Evolutionary conservation across 2,888 invertebrate species (phyloP), one percentile per base, ranked within the genome.

Genomic region (Thysanoteuthis rhombus): DNA sequence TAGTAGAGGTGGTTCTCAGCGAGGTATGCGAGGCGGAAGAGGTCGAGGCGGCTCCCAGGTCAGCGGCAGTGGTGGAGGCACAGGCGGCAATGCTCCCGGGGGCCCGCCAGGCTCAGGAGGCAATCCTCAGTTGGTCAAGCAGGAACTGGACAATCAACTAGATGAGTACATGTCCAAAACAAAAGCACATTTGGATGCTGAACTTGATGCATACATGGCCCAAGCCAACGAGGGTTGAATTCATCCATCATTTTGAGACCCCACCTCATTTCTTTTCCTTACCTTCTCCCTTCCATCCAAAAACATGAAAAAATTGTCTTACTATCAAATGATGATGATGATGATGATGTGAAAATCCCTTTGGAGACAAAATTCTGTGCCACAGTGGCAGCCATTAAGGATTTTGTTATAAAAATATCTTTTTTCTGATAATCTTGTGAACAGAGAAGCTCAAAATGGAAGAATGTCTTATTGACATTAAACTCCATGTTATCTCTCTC

Each of bases 161-260:
- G 98, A 98, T 95, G 97, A 98, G 94, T 98, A 98, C 97, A 98
- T 98, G 98, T 97, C 98, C 8, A 97, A 98, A 95, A 98, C 98
- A 42, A 98, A 98, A 95, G 97, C 97, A 0, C 97, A 97, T 0
- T 97, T 98, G 0, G 98, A 98, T 96, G 96, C 97, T n/a, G 97
- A 98, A 94, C 96, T 98, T 0, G 98, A 98, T 90, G 96, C 96
- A 0, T 98, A 98, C 95, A 98, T 97, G 97, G 96, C 97, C n/a
- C 96, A 97, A 93, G 97, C 97, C 19, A 95, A 95, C 36, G 94
- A 93, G 16, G 36, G n/a, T 94, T 89, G 93, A 93, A 22, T 36
- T 90, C 36, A 52, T 92, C 5, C 39, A 8, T 90, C n/a, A 36
- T 40, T 36, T 40, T 40, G 28, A 52, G 52, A 25, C 38, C 90